Evolutionary conservation across 2,113 vertebrate genomes (phyloP), one percentile per base, ranked within the genome.

Genomic region (Hippocampus mohnikei): DNA sequence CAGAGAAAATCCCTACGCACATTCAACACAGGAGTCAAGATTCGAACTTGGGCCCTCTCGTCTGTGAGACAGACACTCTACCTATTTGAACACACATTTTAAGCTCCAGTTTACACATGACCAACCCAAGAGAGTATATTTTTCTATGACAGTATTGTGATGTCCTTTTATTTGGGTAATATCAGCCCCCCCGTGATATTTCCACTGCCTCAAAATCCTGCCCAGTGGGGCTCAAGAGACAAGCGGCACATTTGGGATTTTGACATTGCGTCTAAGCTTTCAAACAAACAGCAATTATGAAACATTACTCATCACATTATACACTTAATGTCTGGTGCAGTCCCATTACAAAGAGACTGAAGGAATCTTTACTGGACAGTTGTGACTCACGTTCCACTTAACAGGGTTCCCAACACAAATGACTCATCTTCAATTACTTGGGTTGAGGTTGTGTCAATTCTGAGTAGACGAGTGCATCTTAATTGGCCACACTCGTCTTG

Each of bases 301-400:
- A 80, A 60, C 66, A 62, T 73, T 20, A 69, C 16, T 74, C 67
- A 79, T 72, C 59, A 55, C 61, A 67, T 66, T 50, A 64, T 41
- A 44, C 60, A 71, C 70, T 69, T 71, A 41, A 44, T 63, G 70
- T 75, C 73, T 70, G 84, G 10, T 80, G 74, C 15, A 52, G 74
- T 67, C 74, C 33, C 71, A 82, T 89, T 81, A 82, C 18, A 74
- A 56, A 23, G 16, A 72, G 61, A 69, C 13, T 70, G 56, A 80
- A 65, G 62, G 25, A 60, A 48, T 60, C 37, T 82, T 88, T 75
- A 74, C 76, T 81, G 74, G 74, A 81, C 68, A 66, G 40, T 48
- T 69, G 50, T 87, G 82, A 82, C 73, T 85, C 79, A 87, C 44
- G 42, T 15, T 29, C 29, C 71, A 74, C 42, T 76, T 65, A 76